Conservation (phyloP, 2,797 vertebrate genomes). For the Xerus rutilus region DNA sequence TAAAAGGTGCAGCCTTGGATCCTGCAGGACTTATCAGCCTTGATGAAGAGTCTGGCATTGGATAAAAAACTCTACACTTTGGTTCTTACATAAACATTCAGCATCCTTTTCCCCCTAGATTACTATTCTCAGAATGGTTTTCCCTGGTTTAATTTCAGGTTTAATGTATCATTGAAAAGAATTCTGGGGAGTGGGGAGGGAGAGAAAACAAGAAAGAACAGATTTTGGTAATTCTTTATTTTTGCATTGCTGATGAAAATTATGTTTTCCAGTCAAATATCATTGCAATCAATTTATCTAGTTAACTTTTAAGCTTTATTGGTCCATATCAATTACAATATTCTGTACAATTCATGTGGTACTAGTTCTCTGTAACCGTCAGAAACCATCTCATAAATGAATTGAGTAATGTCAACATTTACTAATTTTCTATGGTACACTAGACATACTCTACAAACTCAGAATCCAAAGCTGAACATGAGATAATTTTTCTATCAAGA, state of each 20-base stretch:
- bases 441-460: not conserved
- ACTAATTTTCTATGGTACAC: not conserved
- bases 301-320: not conserved
- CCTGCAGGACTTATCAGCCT: not conserved
- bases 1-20: not conserved
- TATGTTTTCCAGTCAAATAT: not conserved
- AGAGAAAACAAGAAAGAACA: not conserved
- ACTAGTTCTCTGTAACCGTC: not conserved
- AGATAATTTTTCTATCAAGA: not conserved
- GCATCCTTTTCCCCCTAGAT: not conserved
- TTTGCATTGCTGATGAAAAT: not conserved
- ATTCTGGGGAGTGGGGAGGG: not conserved
- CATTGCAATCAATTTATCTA: not conserved
- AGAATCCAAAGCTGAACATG: not conserved
- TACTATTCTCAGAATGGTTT: not conserved
- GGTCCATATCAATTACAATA: not conserved
- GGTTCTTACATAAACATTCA: not conserved
- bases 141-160: not conserved
- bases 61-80: not conserved
- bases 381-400: slow-evolving; percentile 6
- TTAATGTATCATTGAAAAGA: not conserved
- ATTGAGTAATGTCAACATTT: not conserved
- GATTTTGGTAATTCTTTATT: not conserved
- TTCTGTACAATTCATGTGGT: not conserved
- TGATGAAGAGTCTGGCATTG: not conserved